Evolutionary conservation across 2,888 invertebrate genomes (phyloP), one percentile per base, ranked within the genome.

Genomic region (Caenorhabditis imperialis): DNA sequence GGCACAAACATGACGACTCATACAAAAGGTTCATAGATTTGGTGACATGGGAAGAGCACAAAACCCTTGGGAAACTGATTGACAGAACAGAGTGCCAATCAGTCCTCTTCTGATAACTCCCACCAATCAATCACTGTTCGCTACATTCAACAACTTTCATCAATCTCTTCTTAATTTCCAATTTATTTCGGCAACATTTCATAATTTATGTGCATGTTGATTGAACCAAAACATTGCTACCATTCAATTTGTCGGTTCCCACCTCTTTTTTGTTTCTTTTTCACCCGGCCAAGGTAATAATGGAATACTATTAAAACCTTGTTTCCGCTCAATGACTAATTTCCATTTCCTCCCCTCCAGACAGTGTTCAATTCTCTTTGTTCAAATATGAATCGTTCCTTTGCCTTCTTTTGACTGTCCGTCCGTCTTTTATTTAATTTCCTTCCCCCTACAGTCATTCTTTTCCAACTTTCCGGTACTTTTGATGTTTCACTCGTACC

Each of bases 171-270:
- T n/a, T n/a, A n/a, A 33, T 63, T 54, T 40, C n/a, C 20, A 33
- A 42, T 33, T 5, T 16, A 30, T 18, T 16, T 22, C n/a, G 16
- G 45, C 45, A 23, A 16, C 45, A 30, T 12, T 12, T 40, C 30
- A 6, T 57, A 67, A 67, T 67, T 67, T 67, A 67, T 67, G 67
- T 57, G 44, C 67, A 67, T 67, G 33, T 57, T 57, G 57, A 67
- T 67, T 57, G 20, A 30, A 55, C 47, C 47, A 37, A 10, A 22
- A n/a, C 33, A 33, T 3, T 3, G 3, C 3, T 14, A 50, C 33
- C 35, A 30, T 30, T 30, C 30, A 6, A 7, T 30, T 30, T 6
- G 10, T 30, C 30, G 30, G 10, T 30, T 30, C 30, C 30, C 30
- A 30, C 30, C 30, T 6, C 30, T 30, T 30, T 30, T 30, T 30